A percentile compares a stretch with the other conserved stretches of the same genome.
Evolutionary conservation across 2,113 vertebrate genomes (phyloP).

Genomic region (Dicrurus megarhynchus): DNA sequence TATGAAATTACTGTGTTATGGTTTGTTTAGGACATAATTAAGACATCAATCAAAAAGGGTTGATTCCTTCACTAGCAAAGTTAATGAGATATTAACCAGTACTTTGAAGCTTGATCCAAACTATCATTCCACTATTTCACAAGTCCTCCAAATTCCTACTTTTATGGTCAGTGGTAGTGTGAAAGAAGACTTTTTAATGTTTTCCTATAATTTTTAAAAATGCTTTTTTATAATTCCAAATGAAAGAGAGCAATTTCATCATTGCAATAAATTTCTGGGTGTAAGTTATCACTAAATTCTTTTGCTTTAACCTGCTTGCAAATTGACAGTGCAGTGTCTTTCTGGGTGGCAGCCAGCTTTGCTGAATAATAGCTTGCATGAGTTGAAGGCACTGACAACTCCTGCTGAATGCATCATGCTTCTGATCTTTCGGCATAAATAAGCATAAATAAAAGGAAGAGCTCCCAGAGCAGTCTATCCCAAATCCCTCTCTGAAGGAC

Average conservation of each 20-base stretch:
- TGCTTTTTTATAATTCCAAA: background rate
- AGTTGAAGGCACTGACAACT: background rate
- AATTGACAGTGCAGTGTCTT: background rate
- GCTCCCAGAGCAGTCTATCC: background rate
- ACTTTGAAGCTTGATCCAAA: background rate
- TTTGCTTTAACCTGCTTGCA: background rate
- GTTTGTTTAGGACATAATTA: background rate
- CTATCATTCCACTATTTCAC: background rate
- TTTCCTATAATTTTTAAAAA: background rate
- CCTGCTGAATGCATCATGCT: background rate
- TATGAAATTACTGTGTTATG: background rate
- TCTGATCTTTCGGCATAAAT: background rate
- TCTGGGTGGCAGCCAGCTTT: background rate
- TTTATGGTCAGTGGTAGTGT: background rate
- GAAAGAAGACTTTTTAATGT: background rate
- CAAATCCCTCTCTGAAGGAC: background rate
- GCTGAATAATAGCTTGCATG: background rate
- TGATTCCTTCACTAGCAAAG: background rate
- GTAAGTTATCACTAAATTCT: background rate
- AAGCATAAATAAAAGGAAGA: background rate
- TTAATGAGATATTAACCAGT: background rate
- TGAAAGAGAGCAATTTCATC: background rate
- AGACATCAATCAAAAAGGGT: background rate
- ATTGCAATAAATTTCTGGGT: background rate
- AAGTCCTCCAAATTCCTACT: background rate